Conservation (phyloP, 2,888 invertebrate genomes). For the Cremastinae sp. region DNA sequence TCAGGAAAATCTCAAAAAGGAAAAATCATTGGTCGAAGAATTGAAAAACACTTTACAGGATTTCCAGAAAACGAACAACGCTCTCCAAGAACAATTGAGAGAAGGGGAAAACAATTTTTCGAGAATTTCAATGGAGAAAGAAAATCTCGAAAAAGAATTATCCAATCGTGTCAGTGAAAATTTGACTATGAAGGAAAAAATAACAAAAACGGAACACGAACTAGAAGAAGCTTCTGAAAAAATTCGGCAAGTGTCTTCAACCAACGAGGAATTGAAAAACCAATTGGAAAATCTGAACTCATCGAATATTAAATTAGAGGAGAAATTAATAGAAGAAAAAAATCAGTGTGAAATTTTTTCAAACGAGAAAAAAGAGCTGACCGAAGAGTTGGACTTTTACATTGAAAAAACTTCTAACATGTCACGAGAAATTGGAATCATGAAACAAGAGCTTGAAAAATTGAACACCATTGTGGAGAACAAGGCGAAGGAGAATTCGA, state of each 20-base stretch:
- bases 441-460: constrained; percentile 18
- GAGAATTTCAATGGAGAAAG: constrained; percentile 12
- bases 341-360: background rate
- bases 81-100: constrained; percentile 15
- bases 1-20: background rate
- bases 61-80: background rate
- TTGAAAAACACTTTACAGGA: constrained; percentile 4
- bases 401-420: constrained; percentile 13
- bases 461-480: too few relatives aligned
- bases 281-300: background rate
- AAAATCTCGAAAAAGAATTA: constrained; percentile 29
- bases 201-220: constrained; percentile 19
- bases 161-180: background rate
- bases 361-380: constrained; percentile 8
- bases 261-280: constrained; percentile 5
- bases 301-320: constrained; percentile 5
- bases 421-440: constrained; percentile 14
- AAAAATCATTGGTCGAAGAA: background rate
- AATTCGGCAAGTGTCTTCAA: background rate
- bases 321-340: constrained; percentile 11
- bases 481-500: too few relatives aligned
- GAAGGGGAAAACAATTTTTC: constrained; percentile 1
- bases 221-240: constrained; percentile 7
- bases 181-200: constrained; percentile 23
- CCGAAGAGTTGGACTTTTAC: constrained; percentile 10